A percentile compares a stretch with the other conserved stretches of the same genome.
phyloP scores from a whole-genome alignment of 2,113 vertebrate species.

The Orientallactaga bullata region DNA sequence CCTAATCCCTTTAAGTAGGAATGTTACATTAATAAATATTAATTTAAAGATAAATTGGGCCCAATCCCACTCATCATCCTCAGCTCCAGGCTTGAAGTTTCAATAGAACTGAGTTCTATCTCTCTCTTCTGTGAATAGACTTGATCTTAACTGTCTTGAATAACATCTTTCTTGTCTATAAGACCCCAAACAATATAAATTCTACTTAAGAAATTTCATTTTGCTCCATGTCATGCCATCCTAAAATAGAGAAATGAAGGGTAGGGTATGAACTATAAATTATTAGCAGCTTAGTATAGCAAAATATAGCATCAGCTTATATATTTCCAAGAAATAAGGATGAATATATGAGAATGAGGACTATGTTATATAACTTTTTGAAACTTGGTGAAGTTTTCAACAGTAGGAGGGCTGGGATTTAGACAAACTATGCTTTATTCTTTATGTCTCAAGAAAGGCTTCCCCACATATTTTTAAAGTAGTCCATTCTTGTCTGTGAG shows the following conservation, averaged over 20 bases:
- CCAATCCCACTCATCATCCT: background rate
- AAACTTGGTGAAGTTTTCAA: constrained; percentile 5
- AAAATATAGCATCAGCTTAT: background rate
- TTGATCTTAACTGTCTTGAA: background rate
- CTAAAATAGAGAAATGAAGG: background rate
- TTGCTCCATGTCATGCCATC: background rate
- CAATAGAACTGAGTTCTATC: background rate
- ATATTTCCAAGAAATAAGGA: background rate
- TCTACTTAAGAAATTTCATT: background rate
- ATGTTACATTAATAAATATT: background rate
- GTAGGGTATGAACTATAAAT: background rate
- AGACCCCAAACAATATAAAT: background rate
- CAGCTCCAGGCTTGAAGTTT: background rate
- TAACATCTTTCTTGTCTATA: background rate
- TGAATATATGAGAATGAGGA: background rate
- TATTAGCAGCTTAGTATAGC: background rate
- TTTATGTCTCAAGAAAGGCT: background rate
- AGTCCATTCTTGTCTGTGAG: background rate
- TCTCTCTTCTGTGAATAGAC: background rate
- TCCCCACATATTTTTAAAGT: constrained; percentile 10
- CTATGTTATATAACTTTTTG: background rate
- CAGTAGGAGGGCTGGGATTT: background rate
- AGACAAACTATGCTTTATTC: background rate
- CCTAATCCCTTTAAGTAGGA: background rate
- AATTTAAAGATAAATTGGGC: background rate